Evolutionary conservation across 2,797 vertebrate species (phyloP), one percentile per base, ranked within the genome.

Genomic region (Vultur gryphus): DNA sequence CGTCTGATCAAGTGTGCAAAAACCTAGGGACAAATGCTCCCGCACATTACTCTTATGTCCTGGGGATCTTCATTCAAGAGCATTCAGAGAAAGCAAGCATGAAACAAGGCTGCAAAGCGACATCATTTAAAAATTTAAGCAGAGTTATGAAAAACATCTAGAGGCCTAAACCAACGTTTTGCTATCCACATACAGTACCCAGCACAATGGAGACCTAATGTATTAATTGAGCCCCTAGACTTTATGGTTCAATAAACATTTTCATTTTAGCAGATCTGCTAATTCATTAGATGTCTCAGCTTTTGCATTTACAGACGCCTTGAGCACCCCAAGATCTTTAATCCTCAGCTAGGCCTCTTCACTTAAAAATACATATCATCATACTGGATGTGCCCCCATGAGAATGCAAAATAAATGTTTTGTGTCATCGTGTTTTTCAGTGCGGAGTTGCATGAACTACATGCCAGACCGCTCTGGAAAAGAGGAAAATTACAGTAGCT

Each of bases 1-100:
- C 15, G 6, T 52, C 88, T 89, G 90, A 93, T 89, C 84, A 90
- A 84, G 48, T 84, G 73, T 82, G 88, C 84, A 88, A 96, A 95
- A 87, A 78, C 79, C 67, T 70, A 75, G 49, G 83, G 51, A 89
- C 70, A 90, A 92, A 87, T 28, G 70, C 65, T 95, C 51, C 78
- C 54, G 83, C 71, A 89, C 29, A 9, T 84, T 52, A 57, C 86
- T 88, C 46, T 65, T 33, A 20, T 28, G 48, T 87, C 73, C 88
- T 79, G 67, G 71, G 58, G 66, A 92, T 84, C 76, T 72, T 90
- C 90, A 79, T 70, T 89, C 76, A 90, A 90, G 93, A 81, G 44
- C 70, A 55, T 49, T 81, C 67, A 75, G 76, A 91, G 87, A 92
- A 92, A 83, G 64, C 64, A 87, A 92, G 86, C 78, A 61, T 54